Conservation (phyloP, 2,113 vertebrate genomes). For the Antechinus flavipes region DNA sequence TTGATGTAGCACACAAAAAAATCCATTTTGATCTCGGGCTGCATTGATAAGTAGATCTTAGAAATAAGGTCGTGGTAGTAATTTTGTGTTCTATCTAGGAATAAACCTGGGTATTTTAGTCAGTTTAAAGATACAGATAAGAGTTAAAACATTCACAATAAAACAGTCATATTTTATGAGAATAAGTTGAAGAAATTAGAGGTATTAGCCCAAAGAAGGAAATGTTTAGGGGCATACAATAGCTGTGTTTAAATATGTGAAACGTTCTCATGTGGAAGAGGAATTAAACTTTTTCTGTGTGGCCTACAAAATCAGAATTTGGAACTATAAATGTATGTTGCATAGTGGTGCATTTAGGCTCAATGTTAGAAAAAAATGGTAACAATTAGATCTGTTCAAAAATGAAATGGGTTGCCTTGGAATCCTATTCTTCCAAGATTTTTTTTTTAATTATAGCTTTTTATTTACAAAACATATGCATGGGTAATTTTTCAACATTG, state of each 20-base stretch:
- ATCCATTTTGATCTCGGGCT: background rate
- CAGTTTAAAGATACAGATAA: background rate
- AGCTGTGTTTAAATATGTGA: background rate
- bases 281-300: background rate
- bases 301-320: background rate
- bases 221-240: background rate
- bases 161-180: background rate
- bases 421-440: background rate
- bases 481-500: too few relatives aligned
- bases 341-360: background rate
- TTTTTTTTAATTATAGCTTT: background rate
- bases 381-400: background rate
- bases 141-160: background rate
- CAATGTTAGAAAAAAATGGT: background rate
- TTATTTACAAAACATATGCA: too few relatives aligned
- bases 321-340: background rate
- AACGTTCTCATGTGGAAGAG: background rate
- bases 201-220: too few relatives aligned
- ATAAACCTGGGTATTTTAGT: background rate
- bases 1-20: background rate
- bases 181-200: too few relatives aligned
- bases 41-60: background rate
- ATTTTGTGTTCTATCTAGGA: background rate
- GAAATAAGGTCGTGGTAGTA: background rate
- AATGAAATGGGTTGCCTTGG: background rate